These are phyloP conservation scores for Podarcis raffonei DNA, from an alignment of 2,113 vertebrate species.

Conservation along the genomic window DNA sequence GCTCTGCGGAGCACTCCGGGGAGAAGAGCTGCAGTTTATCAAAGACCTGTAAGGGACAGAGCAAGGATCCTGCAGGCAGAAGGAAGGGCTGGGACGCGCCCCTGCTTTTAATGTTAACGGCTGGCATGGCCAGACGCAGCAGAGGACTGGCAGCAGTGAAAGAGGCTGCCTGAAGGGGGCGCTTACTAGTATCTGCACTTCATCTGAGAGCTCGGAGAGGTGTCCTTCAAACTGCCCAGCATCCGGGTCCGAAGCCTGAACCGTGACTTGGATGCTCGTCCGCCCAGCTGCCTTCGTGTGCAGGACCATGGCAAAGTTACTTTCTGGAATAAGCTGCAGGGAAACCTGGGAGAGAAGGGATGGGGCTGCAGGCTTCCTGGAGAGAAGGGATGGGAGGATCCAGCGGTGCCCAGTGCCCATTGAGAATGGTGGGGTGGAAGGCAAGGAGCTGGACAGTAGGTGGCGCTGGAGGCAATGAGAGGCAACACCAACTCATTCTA, in stretches of 20 bases:
- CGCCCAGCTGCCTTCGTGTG: constrained; percentile 68
- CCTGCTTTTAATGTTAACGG: not conserved
- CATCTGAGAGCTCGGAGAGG: constrained; percentile 65
- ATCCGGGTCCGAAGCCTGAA: constrained; percentile 56
- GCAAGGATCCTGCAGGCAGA: not conserved
- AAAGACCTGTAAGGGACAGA: constrained; percentile 70
- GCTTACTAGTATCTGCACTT: constrained; percentile 78
- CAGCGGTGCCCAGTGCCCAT: too few relatives aligned
- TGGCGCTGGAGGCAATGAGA: too few relatives aligned
- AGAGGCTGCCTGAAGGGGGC: not conserved
- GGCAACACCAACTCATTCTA: too few relatives aligned
- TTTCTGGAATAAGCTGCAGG: constrained; percentile 62
- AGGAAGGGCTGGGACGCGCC: not conserved
- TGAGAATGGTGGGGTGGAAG: too few relatives aligned
- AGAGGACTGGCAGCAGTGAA: not conserved
- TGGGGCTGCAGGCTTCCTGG: not conserved
- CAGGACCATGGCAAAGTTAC: constrained; percentile 74
- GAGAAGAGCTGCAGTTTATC: constrained; percentile 68
- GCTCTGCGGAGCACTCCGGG: constrained; percentile 48
- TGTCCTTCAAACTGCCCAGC: constrained; percentile 66
- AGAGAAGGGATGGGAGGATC: not conserved
- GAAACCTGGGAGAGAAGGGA: constrained; percentile 55
- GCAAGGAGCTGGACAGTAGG: too few relatives aligned
- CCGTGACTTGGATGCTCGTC: constrained; percentile 71
- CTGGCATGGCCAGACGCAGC: not conserved